A percentile compares a stretch with the other conserved stretches of the same genome.
Conservation (phyloP, 2,113 vertebrate species). For the Psittacus erithacus region DNA sequence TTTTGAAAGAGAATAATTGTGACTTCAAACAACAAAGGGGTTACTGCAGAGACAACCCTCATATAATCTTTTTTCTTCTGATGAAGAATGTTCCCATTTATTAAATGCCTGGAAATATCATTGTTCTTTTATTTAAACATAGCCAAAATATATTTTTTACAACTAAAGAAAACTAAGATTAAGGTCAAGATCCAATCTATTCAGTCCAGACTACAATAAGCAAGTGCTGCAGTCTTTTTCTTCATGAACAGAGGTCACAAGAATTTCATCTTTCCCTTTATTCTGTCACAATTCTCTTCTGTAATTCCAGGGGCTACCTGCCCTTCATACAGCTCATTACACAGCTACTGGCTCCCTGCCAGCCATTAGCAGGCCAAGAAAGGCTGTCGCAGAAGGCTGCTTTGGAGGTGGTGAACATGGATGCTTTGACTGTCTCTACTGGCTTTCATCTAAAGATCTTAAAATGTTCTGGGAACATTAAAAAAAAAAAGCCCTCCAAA, state of each 20-base stretch:
- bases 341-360: background rate
- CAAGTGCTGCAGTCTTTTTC: background rate
- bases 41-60: background rate
- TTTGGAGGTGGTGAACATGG: background rate
- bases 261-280: constrained; percentile 7
- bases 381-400: background rate
- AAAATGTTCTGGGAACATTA: background rate
- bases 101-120: background rate
- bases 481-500: background rate
- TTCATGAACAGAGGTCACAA: background rate
- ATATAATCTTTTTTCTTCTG: background rate
- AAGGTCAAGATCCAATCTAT: constrained; percentile 1
- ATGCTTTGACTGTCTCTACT: background rate
- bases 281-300: background rate
- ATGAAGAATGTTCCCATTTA: background rate
- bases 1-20: constrained; percentile 22
- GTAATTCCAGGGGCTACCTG: constrained; percentile 4
- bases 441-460: background rate
- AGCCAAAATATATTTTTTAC: background rate
- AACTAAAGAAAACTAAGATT: background rate
- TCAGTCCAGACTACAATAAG: background rate
- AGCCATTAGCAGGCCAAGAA: background rate
- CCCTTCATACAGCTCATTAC: constrained; percentile 1
- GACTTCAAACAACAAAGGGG: constrained; percentile 4
- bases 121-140: background rate